Percentiles rank a stretch among this genome's conserved stretches.
These are phyloP conservation scores for Gobionotothen gibberifrons DNA, from an alignment of 2,797 vertebrate species.

Conservation along the genomic window DNA sequence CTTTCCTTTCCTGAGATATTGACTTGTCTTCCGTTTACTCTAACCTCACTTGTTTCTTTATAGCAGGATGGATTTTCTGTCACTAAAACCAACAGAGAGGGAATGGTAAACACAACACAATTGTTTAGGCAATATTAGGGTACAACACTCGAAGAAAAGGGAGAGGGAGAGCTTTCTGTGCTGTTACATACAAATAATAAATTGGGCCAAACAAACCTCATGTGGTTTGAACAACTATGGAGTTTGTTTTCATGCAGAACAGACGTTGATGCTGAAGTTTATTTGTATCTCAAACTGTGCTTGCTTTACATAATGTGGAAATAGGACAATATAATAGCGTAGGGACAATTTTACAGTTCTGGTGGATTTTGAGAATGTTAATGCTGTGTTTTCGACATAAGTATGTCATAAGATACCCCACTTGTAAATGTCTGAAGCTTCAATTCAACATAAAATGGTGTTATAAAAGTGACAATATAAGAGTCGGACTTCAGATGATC, in stretches of 20 bases:
- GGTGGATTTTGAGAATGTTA: not conserved
- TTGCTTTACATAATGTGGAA: slow-evolving; percentile 7
- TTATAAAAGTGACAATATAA: no score
- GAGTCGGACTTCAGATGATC: no score
- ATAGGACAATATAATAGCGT: not conserved
- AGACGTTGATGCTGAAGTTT: slow-evolving; percentile 22
- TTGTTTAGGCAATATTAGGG: slow-evolving; percentile 14
- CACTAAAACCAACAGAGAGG: slow-evolving; percentile 34
- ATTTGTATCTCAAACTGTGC: slow-evolving; percentile 16
- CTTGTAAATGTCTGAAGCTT: no score
- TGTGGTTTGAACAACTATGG: slow-evolving; percentile 18
- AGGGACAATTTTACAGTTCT: slow-evolving; percentile 16
- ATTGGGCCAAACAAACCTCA: not conserved
- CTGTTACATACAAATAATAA: slow-evolving; percentile 35
- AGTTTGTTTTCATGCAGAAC: slow-evolving; percentile 18
- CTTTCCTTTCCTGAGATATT: slow-evolving; percentile 26
- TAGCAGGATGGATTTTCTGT: slow-evolving; percentile 21
- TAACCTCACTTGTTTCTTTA: slow-evolving; percentile 16
- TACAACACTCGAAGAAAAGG: not conserved
- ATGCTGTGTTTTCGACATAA: no score
- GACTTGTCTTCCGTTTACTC: slow-evolving; percentile 1
- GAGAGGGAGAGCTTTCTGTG: not conserved
- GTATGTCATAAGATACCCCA: no score
- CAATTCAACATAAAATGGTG: no score
- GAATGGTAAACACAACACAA: slow-evolving; percentile 31